Conservation (phyloP, 2,888 invertebrate genomes). For the Timema podura region DNA sequence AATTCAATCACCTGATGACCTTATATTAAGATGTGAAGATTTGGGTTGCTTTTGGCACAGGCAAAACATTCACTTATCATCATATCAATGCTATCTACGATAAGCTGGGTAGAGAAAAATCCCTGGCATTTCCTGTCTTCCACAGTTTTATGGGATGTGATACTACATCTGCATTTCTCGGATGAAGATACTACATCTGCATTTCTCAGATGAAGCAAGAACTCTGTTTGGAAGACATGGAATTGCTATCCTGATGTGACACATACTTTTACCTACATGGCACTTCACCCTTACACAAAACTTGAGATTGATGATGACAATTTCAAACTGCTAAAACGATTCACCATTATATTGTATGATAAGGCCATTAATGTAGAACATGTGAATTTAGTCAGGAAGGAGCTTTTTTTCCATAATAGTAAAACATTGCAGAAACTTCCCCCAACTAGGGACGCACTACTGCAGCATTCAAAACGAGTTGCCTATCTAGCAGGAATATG, state of each 20-base stretch:
- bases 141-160: not conserved
- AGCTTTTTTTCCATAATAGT: no score
- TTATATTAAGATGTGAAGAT: not conserved
- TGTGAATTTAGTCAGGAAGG: no score
- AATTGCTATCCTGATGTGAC: no score
- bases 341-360: not conserved
- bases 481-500: no score
- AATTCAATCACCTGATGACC: not conserved
- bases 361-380: not conserved
- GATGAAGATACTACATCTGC: not conserved
- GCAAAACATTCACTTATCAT: conserved; percentile 6
- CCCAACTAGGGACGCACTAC: no score
- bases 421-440: no score
- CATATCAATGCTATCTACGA: not conserved
- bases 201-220: not conserved
- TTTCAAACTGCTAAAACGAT: conserved; percentile 1
- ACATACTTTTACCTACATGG: not conserved
- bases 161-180: not conserved
- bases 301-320: not conserved
- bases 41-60: conserved; percentile 7
- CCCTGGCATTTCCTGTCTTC: not conserved
- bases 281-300: conserved; percentile 8
- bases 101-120: conserved; percentile 1
- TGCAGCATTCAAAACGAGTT: no score
- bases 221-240: no score